A percentile compares a stretch with the other conserved stretches of the same genome.
These are phyloP conservation scores for Agonopterix subpropinquella DNA, from an alignment of 2,888 invertebrate genomes.

Conservation along the genomic window DNA sequence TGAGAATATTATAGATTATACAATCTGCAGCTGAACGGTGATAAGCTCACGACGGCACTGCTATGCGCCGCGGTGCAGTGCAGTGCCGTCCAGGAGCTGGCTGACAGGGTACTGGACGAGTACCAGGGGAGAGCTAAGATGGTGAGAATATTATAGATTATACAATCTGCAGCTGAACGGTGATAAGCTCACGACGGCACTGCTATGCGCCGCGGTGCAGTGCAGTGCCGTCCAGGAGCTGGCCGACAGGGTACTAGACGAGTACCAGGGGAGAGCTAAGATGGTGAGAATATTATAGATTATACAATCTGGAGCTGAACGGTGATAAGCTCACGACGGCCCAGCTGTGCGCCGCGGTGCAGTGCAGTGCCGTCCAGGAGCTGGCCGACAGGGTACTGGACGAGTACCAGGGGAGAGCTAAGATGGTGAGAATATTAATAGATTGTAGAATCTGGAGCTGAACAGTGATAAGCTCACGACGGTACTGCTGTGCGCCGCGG, in stretches of 20 bases:
- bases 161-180: conserved; percentile 75
- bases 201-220: conserved; percentile 76
- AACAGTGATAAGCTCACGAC: conserved; percentile 67
- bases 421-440: conserved; percentile 40
- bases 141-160: too few species aligned
- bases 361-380: conserved; percentile 57
- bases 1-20: too few species aligned
- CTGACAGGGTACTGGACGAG: too few species aligned
- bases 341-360: conserved; percentile 75
- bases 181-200: conserved; percentile 64
- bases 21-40: conserved; percentile 65
- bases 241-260: conserved; percentile 70
- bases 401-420: conserved; percentile 62
- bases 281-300: conserved; percentile 30
- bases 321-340: conserved; percentile 63
- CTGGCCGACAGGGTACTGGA: conserved; percentile 72
- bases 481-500: conserved; percentile 73
- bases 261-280: conserved; percentile 64
- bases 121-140: too few species aligned
- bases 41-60: conserved; percentile 64
- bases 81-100: conserved; percentile 53
- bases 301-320: conserved; percentile 72
- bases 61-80: conserved; percentile 77
- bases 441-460: conserved; percentile 78
- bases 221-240: conserved; percentile 59